Conservation (phyloP, 2,888 invertebrate genomes). For the Scaptomyza polygonia region DNA sequence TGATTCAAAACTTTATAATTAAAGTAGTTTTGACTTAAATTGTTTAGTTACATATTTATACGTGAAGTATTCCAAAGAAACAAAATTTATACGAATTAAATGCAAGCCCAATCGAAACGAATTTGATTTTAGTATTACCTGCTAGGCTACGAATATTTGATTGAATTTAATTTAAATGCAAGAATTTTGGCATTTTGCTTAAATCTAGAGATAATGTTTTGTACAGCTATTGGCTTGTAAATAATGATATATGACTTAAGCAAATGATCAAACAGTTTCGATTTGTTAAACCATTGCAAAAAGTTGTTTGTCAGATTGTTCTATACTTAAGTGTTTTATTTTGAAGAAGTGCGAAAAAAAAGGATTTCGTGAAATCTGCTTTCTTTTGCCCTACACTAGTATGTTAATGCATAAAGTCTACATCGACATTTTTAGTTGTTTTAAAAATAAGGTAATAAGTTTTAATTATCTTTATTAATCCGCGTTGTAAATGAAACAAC, state of each 20-base stretch:
- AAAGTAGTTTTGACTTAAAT: slow-evolving; percentile 80
- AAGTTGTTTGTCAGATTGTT: not conserved
- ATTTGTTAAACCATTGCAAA: not conserved
- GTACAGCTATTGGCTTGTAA: not conserved
- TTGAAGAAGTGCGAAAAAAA: no score
- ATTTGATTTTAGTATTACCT: slow-evolving; percentile 37
- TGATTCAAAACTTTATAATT: slow-evolving; percentile 63
- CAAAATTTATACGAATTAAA: slow-evolving; percentile 23
- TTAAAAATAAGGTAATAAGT: no score
- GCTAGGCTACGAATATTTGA: slow-evolving; percentile 28
- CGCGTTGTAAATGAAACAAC: no score
- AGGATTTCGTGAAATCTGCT: no score
- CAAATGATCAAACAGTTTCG: not conserved
- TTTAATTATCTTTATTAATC: no score
- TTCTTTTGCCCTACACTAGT: no score
- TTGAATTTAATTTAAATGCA: slow-evolving; percentile 39
- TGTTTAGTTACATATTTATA: slow-evolving; percentile 76
- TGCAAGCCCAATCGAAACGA: slow-evolving; percentile 31
- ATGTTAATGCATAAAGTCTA: no score
- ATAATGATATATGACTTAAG: not conserved
- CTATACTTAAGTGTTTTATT: no score
- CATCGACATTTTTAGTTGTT: no score
- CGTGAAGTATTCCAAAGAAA: slow-evolving; percentile 52
- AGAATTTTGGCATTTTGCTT: slow-evolving; percentile 29
- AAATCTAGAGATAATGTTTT: slow-evolving; percentile 2